Evolutionary conservation across 1,140 invertebrate species (phyloP).

Genomic region (Bombus waltoni): DNA sequence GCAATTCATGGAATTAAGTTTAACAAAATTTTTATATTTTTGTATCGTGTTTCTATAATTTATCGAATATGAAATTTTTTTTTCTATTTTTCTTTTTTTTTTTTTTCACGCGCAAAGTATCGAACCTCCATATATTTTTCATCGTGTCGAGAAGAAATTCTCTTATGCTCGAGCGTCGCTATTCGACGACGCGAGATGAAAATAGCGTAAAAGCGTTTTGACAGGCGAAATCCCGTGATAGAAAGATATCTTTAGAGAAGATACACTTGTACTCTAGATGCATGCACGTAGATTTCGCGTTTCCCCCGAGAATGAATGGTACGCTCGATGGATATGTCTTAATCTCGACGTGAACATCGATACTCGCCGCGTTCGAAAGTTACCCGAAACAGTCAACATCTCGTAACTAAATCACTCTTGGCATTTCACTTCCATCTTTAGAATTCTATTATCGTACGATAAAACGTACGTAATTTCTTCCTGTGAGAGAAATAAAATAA

Average conservation of each 20-base stretch:
- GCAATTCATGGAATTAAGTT: background rate
- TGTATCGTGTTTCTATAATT: too few relatives aligned
- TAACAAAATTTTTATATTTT: too few relatives aligned
- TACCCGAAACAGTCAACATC: slow-evolving; percentile 11
- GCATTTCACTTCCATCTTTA: background rate
- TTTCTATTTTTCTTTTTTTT: background rate
- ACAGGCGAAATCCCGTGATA: background rate
- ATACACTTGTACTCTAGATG: slow-evolving; percentile 39
- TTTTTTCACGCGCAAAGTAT: background rate
- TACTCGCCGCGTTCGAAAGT: background rate
- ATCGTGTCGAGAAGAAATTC: background rate
- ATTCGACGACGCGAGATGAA: background rate
- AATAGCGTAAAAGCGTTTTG: slow-evolving; percentile 2
- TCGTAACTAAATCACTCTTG: background rate
- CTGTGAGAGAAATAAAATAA: background rate
- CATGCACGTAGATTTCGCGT: slow-evolving; percentile 35
- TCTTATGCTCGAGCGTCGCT: background rate
- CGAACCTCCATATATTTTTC: background rate
- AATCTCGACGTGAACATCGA: slow-evolving; percentile 12
- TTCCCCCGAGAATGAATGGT: slow-evolving; percentile 26
- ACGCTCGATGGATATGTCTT: background rate
- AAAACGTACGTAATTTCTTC: background rate
- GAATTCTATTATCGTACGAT: background rate
- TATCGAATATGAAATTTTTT: background rate
- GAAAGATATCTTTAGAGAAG: slow-evolving; percentile 18